Conservation (phyloP, 2,113 vertebrate species). For the Charina bottae region DNA sequence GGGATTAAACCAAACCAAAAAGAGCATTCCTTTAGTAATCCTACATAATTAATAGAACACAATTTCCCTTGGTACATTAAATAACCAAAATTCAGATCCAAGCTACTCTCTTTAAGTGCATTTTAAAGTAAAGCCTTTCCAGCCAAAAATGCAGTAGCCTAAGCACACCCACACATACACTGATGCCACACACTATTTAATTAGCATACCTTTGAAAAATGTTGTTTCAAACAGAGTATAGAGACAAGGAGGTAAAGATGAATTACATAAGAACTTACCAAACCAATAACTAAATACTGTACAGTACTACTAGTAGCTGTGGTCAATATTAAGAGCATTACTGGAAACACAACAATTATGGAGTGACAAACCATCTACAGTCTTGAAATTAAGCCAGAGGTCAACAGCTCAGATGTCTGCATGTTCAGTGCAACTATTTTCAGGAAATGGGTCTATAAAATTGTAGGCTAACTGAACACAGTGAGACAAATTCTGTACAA, state of each 20-base stretch:
- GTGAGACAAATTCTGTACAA: background rate
- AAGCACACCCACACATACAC: background rate
- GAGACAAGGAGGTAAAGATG: background rate
- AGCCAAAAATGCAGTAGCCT: background rate
- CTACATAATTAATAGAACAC: slow-evolving; percentile 62
- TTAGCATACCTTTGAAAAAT: accelerated
- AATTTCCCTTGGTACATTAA: slow-evolving; percentile 36
- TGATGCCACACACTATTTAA: background rate
- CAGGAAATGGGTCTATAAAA: background rate
- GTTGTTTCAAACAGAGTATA: background rate
- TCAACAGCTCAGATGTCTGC: background rate
- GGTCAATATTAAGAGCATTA: background rate
- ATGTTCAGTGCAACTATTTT: background rate
- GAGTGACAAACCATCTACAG: background rate
- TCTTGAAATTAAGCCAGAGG: background rate
- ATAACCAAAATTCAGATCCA: slow-evolving; percentile 50
- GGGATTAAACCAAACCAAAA: slow-evolving; percentile 63
- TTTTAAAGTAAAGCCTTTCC: background rate
- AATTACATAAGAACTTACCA: background rate
- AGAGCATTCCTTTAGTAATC: slow-evolving; percentile 60
- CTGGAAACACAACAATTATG: background rate
- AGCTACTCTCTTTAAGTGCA: slow-evolving; percentile 43
- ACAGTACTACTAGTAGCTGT: background rate
- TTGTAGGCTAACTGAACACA: background rate
- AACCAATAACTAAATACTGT: too few species aligned